Evolutionary conservation across 2,113 vertebrate species (phyloP).

Genomic region (Falcunculus frontatus): DNA sequence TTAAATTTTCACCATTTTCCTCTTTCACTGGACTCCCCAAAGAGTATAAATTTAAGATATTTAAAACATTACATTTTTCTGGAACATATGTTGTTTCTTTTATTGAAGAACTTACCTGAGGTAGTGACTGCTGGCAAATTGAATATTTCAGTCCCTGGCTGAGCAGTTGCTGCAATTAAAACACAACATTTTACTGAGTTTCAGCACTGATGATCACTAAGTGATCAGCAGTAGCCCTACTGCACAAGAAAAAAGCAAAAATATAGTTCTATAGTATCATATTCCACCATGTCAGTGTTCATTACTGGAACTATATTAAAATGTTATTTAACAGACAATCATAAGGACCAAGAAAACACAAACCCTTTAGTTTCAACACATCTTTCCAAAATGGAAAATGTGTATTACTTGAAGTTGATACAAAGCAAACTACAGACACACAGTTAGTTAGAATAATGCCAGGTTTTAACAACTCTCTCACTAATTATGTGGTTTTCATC

Average conservation of each 20-base stretch:
- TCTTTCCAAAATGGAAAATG: neutral
- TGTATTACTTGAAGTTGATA: neutral
- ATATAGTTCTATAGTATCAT: neutral
- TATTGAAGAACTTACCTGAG: constrained; percentile 79
- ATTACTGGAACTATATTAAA: neutral
- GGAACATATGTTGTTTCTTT: neutral
- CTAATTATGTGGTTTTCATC: neutral
- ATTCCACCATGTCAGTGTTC: neutral
- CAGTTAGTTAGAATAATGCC: neutral
- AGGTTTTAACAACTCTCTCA: neutral
- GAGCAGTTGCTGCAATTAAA: constrained; percentile 85
- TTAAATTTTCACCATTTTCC: neutral
- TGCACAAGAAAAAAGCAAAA: neutral
- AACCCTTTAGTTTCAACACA: neutral
- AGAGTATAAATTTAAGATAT: neutral
- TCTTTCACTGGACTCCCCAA: neutral
- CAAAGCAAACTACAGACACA: neutral
- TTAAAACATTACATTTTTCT: neutral
- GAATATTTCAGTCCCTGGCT: constrained; percentile 98
- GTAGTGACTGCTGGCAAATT: constrained; percentile 96
- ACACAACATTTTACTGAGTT: neutral
- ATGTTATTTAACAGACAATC: neutral
- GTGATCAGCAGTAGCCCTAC: neutral
- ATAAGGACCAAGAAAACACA: neutral
- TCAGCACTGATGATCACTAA: neutral